Conservation (phyloP, 2,888 invertebrate genomes). For the Drosophila planitibia region DNA sequence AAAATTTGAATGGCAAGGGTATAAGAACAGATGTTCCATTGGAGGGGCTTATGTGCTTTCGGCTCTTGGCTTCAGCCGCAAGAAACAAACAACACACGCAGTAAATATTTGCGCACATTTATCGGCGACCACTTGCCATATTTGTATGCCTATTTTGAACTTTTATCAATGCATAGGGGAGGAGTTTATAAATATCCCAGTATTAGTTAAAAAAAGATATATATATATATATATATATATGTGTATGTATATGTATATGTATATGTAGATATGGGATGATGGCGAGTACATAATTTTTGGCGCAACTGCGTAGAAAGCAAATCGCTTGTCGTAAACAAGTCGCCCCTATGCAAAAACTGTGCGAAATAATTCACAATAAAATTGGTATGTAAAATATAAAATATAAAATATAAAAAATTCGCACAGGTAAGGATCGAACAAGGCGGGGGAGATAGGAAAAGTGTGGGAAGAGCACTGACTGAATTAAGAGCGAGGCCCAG, state of each 20-base stretch:
- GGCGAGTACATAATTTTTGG: constrained; percentile 54
- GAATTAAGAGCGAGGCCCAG: constrained; percentile 17
- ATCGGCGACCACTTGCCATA: constrained; percentile 55
- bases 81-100: constrained; percentile 22
- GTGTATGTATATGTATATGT: background rate
- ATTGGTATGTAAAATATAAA: constrained; percentile 18
- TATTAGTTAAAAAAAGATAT: constrained; percentile 4
- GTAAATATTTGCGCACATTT: constrained; percentile 52
- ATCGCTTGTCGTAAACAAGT: constrained; percentile 71
- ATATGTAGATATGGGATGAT: constrained; percentile 3
- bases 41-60: background rate
- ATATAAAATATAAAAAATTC: constrained; percentile 1
- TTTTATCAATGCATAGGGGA: constrained; percentile 61
- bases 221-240: constrained; percentile 6
- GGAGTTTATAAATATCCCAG: constrained; percentile 46
- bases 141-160: constrained; percentile 56
- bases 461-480: constrained; percentile 18
- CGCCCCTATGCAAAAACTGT: constrained; percentile 41
- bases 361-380: constrained; percentile 66
- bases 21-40: background rate
- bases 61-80: background rate
- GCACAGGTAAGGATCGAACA: constrained; percentile 22
- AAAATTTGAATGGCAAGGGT: background rate
- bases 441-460: background rate
- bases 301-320: constrained; percentile 75